These are phyloP conservation scores for Macrocentrus cingulum DNA, from an alignment of 1,140 invertebrate species.

Conservation along the genomic window DNA sequence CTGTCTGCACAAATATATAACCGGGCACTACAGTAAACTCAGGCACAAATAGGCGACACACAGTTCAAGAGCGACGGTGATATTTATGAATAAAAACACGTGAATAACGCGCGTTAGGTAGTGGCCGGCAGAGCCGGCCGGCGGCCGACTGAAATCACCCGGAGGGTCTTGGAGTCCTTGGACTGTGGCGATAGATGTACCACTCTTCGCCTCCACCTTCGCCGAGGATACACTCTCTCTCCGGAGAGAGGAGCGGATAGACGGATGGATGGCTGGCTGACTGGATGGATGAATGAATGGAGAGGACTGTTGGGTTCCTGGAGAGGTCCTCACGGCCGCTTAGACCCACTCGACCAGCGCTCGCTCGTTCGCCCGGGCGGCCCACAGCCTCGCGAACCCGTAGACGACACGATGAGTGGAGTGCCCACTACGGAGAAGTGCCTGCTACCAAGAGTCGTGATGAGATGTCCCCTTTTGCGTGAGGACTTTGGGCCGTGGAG, in stretches of 20 bases:
- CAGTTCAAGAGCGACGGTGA: no score
- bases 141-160: slow-evolving; percentile 54
- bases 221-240: slow-evolving; percentile 52
- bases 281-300: slow-evolving; percentile 56
- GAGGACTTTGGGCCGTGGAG: slow-evolving; percentile 37
- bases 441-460: slow-evolving; percentile 56
- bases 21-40: no score
- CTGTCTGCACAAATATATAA: no score
- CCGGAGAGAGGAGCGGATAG: slow-evolving; percentile 45
- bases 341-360: slow-evolving; percentile 56
- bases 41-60: no score
- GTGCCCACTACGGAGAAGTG: slow-evolving; percentile 58
- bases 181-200: slow-evolving; percentile 54
- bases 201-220: slow-evolving; percentile 53
- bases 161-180: slow-evolving; percentile 50
- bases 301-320: slow-evolving; percentile 59
- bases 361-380: slow-evolving; percentile 33
- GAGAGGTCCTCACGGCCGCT: slow-evolving; percentile 60
- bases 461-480: slow-evolving; percentile 57
- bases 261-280: slow-evolving; percentile 36
- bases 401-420: slow-evolving; percentile 51
- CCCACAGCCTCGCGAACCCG: slow-evolving; percentile 40
- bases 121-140: slow-evolving; percentile 56
- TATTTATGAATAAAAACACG: slow-evolving; percentile 1
- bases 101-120: slow-evolving; percentile 30